A percentile compares a stretch with the other conserved stretches of the same genome.
Evolutionary conservation across 2,797 vertebrate species (phyloP).

Genomic region (Heterohyrax brucei): DNA sequence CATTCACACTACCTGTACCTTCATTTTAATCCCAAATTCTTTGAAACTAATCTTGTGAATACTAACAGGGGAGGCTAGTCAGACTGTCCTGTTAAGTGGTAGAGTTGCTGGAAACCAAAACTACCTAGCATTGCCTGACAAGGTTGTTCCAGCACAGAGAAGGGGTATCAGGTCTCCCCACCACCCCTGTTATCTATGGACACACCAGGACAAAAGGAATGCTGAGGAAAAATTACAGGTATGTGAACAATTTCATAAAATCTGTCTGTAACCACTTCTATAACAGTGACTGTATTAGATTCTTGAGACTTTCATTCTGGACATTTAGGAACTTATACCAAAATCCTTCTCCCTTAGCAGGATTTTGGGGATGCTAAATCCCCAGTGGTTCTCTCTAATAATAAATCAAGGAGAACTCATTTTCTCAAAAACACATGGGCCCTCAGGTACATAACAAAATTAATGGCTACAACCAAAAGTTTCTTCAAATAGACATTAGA

Average conservation of each 20-base stretch:
- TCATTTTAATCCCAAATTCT: background rate
- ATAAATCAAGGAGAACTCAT: conserved; percentile 32
- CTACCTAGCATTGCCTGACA: background rate
- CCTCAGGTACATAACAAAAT: conserved; percentile 12
- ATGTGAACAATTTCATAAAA: background rate
- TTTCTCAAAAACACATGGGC: conserved; percentile 59
- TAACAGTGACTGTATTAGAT: background rate
- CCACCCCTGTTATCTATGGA: background rate
- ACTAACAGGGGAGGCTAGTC: conserved; percentile 26
- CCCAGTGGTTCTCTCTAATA: background rate
- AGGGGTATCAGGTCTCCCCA: background rate
- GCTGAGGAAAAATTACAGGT: background rate
- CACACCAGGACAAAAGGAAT: background rate
- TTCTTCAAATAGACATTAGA: conserved; percentile 15
- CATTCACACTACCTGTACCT: background rate
- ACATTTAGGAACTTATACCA: background rate
- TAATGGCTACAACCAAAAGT: background rate
- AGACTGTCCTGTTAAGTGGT: background rate
- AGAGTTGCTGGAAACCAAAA: background rate
- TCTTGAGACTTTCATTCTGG: background rate
- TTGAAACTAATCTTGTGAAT: background rate
- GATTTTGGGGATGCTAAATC: background rate
- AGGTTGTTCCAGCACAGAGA: background rate
- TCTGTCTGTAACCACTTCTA: background rate
- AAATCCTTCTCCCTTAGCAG: conserved; percentile 35